Base-by-base conservation (phyloP, 2,888 invertebrate genomes). In the Hydroisotoma schaefferi region DNA sequence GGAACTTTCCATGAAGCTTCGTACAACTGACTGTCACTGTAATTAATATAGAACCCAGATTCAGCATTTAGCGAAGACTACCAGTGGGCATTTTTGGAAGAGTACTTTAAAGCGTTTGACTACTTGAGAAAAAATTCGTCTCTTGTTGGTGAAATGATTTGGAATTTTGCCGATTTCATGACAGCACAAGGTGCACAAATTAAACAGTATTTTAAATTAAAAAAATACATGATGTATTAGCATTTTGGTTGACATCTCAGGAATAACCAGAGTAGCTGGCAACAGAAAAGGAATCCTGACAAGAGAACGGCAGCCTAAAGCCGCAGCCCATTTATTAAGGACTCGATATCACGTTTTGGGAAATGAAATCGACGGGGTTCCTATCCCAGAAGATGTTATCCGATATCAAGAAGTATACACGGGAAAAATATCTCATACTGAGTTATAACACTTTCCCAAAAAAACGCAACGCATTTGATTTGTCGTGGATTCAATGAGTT, bases 221-320 rank as follows among this genome's bases (percentile, higher is more conserved):
- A 33, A 33, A 10, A 15, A 8, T 33, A 10, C 15, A 8, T 33
- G 15, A 33, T 53, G 63, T 78, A n/a, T n/a, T n/a, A n/a, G n/a
- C n/a, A n/a, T n/a, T n/a, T n/a, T n/a, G n/a, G n/a, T n/a, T 18
- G 51, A 64, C 78, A 2, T 76, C 1, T 76, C n/a, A 90, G 90
- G 84, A 6, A 84, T 82, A 68, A 88, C 83, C 0, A 81, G 92
- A 73, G 90, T 88, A 15, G 88, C 88, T 1, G 92, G 92, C 22
- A 92, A 92, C 77, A 88, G 86, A 75, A 93, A 93, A 76, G 92
- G 92, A n/a, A 83, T 95, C 55, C 90, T 95, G 76, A 95, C 94
- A n/a, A 82, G 95, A 28, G 84, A 86, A 53, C 83, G 95, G 5
- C 90, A 95, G 76, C 95, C 97, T 0, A 97, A 97, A 77, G 84